phyloP scores from a whole-genome alignment of 2,113 vertebrate genomes.

The Hoplias malabaricus region DNA sequence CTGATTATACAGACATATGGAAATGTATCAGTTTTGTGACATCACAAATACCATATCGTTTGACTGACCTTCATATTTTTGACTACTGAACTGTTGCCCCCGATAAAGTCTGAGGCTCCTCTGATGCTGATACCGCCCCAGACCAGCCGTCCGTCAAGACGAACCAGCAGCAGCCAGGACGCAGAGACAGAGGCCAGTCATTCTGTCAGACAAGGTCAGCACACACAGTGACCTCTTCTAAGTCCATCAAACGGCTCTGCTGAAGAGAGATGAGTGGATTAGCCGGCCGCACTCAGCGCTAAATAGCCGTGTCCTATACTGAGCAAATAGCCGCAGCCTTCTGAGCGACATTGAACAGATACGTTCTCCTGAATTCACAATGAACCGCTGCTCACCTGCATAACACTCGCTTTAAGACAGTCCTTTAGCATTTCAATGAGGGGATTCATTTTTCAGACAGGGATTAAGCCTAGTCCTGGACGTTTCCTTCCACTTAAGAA shows the following conservation, averaged over 20 bases:
- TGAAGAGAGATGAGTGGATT: conserved; percentile 64
- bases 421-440: too few relatives aligned
- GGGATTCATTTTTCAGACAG: too few relatives aligned
- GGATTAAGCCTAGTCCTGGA: too few relatives aligned
- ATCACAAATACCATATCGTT: too few relatives aligned
- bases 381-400: too few relatives aligned
- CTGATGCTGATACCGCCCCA: not conserved
- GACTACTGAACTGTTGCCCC: not conserved
- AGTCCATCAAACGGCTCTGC: conserved; percentile 66
- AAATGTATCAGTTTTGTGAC: too few relatives aligned
- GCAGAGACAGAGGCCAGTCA: not conserved
- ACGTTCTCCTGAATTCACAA: not conserved
- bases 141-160: not conserved
- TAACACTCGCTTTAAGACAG: too few relatives aligned
- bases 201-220: conserved; percentile 41
- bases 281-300: conserved; percentile 47
- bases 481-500: too few relatives aligned
- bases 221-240: conserved; percentile 54
- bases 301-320: conserved; percentile 42
- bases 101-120: not conserved
- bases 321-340: not conserved
- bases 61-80: not conserved
- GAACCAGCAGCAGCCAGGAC: not conserved
- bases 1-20: too few relatives aligned
- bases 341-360: conserved; percentile 10